Percentiles rank a stretch among this genome's conserved stretches.
phyloP scores from a whole-genome alignment of 2,113 vertebrate species.

The Pollimyrus isidori region DNA sequence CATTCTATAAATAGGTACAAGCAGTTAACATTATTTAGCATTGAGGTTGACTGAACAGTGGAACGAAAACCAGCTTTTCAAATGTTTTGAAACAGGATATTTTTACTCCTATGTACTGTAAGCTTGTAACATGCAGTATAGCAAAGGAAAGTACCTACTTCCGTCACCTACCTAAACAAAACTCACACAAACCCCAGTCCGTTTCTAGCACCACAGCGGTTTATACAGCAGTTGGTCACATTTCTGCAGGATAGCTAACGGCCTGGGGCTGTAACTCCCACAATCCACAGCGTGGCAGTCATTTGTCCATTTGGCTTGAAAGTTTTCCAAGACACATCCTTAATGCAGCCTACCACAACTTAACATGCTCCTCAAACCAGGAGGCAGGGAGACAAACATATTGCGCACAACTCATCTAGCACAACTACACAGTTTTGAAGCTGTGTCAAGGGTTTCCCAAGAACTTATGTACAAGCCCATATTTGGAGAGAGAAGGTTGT shows the following conservation, averaged over 20 bases:
- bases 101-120: slow-evolving; percentile 32
- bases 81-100: slow-evolving; percentile 15
- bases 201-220: slow-evolving; percentile 12
- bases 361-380: slow-evolving; percentile 33
- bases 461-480: slow-evolving; percentile 13
- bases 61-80: slow-evolving; percentile 30
- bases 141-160: neutral
- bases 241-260: neutral
- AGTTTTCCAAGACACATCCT: neutral
- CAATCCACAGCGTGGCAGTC: neutral
- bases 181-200: slow-evolving; percentile 3
- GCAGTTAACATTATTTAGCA: slow-evolving; percentile 57
- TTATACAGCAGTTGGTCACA: slow-evolving; percentile 19
- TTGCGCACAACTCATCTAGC: neutral
- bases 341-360: slow-evolving; percentile 15
- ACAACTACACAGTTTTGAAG: slow-evolving; percentile 1
- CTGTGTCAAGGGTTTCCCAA: neutral
- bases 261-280: neutral
- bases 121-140: slow-evolving; percentile 4
- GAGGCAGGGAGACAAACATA: slow-evolving; percentile 24
- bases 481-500: neutral
- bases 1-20: slow-evolving; percentile 51
- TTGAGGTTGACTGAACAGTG: slow-evolving; percentile 38
- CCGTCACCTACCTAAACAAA: neutral
- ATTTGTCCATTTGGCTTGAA: slow-evolving; percentile 17